A percentile compares a stretch with the other conserved stretches of the same genome.
Conservation (phyloP, 2,888 invertebrate genomes). For the Lasioglossum marginatum region DNA sequence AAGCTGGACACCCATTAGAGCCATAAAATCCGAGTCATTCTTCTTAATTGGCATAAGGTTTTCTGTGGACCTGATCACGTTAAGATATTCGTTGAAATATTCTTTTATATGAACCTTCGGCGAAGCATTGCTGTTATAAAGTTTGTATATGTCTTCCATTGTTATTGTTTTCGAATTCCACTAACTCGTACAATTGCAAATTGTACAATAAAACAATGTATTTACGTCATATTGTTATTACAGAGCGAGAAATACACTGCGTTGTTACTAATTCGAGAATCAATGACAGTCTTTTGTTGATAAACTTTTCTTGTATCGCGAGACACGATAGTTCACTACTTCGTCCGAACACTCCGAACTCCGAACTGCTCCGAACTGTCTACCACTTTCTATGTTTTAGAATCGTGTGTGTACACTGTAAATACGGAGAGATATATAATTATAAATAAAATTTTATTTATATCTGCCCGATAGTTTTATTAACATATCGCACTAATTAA, state of each 20-base stretch:
- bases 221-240: background rate
- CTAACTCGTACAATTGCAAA: background rate
- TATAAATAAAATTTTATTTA: background rate
- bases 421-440: background rate
- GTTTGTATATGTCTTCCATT: slow-evolving; percentile 74
- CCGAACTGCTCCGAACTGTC: background rate
- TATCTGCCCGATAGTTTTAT: background rate
- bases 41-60: slow-evolving; percentile 9
- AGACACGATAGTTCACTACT: background rate
- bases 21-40: slow-evolving; percentile 35
- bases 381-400: background rate
- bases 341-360: background rate
- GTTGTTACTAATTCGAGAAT: background rate
- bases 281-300: background rate
- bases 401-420: background rate
- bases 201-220: background rate
- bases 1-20: slow-evolving; percentile 76
- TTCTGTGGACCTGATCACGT: slow-evolving; percentile 20
- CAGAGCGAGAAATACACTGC: background rate
- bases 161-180: background rate
- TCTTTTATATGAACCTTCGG: slow-evolving; percentile 68
- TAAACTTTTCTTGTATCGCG: background rate
- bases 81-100: slow-evolving; percentile 71
- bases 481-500: background rate
- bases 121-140: slow-evolving; percentile 69